These are phyloP conservation scores for cattle (Bos taurus) DNA, from an alignment of 2,113 vertebrate genomes.

Conservation along the genomic window ARS-UCD2.0 NC_037352.1:31496001-31496500, in stretches of 20 bases:
- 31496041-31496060: background rate
- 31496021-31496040: constrained; percentile 18
- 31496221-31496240: background rate
- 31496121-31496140: constrained; percentile 57
- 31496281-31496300: background rate
- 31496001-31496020: constrained; percentile 49
- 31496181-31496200: background rate
- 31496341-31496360: background rate
- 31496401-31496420: background rate
- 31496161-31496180: constrained; percentile 51
- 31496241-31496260: background rate
- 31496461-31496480: background rate
- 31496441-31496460: background rate
- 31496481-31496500: background rate
- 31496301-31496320: background rate
- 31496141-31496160: constrained; percentile 63
- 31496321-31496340: background rate
- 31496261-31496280: background rate
- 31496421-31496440: background rate
- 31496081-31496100: constrained; percentile 50
- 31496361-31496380: background rate
- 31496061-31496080: constrained; percentile 44
- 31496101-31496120: background rate
- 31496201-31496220: background rate
- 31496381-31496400: background rate